Evolutionary conservation across 2,888 invertebrate species (phyloP).

Genomic region (Amorpha juglandis): DNA sequence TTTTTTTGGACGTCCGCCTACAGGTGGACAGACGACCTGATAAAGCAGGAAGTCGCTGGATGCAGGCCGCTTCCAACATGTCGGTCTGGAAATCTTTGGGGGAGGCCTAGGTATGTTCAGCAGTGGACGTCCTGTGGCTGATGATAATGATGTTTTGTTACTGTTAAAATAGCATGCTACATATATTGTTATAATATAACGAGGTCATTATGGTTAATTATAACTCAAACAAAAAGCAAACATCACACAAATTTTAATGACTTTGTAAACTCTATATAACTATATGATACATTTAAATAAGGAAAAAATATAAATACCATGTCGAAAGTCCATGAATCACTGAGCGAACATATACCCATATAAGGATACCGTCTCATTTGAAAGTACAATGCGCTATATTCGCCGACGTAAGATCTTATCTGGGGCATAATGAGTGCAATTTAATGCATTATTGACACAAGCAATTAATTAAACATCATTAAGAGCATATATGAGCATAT

Average conservation of each 20-base stretch:
- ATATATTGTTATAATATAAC: neutral
- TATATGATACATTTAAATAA: constrained; percentile 1
- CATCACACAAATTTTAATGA: neutral
- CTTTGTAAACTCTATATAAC: neutral
- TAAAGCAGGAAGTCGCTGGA: too few species aligned
- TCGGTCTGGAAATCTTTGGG: too few species aligned
- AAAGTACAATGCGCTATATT: constrained; percentile 7
- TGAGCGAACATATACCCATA: neutral
- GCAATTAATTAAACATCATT: constrained; percentile 17
- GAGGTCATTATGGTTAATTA: neutral
- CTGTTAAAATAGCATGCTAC: constrained; percentile 17
- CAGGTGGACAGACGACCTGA: too few species aligned
- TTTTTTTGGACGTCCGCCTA: too few species aligned
- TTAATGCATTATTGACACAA: constrained; percentile 18
- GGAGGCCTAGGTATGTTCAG: too few species aligned
- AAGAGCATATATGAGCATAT: constrained; percentile 4
- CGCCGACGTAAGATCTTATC: constrained; percentile 4
- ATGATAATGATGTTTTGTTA: too few species aligned
- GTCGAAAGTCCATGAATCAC: constrained; percentile 11
- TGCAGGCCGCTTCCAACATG: too few species aligned
- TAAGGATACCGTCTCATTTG: constrained; percentile 6
- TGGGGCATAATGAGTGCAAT: neutral
- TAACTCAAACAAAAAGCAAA: neutral
- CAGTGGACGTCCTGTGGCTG: too few species aligned
- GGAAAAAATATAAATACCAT: constrained; percentile 8